phyloP scores from a whole-genome alignment of 1,140 invertebrate genomes.

The Brachionus paranguensis region DNA sequence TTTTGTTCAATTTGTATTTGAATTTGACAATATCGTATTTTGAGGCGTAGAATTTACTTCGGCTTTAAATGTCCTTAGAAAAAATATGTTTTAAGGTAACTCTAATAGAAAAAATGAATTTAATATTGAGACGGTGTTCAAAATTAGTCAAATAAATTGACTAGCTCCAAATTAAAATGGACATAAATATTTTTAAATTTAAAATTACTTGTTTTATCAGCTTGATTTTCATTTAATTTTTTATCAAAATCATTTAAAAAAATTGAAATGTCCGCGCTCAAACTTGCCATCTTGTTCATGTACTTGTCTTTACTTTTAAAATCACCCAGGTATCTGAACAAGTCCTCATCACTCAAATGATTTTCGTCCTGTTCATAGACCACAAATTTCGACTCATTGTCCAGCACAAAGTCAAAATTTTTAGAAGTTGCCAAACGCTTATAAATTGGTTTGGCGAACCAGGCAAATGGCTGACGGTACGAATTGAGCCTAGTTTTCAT shows the following conservation, averaged over 20 bases:
- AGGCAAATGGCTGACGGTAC: slow-evolving; percentile 17
- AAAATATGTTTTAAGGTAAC: too few species aligned
- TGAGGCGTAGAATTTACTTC: too few species aligned
- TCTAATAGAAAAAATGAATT: too few species aligned
- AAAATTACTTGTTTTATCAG: neutral
- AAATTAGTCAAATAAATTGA: neutral
- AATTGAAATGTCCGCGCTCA: neutral
- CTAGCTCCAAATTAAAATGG: neutral
- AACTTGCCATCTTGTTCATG: neutral
- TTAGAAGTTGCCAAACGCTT: neutral
- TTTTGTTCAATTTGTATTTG: too few species aligned
- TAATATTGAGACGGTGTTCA: too few species aligned
- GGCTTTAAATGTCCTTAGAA: too few species aligned
- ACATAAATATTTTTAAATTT: neutral
- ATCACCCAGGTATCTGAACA: neutral
- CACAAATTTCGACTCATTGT: slow-evolving; percentile 31
- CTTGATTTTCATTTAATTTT: neutral
- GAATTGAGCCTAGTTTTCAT: slow-evolving; percentile 23
- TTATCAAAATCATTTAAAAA: neutral
- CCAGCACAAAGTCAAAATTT: neutral
- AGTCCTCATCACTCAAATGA: slow-evolving; percentile 34
- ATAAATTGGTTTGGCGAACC: slow-evolving; percentile 19
- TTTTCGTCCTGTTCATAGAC: slow-evolving; percentile 21
- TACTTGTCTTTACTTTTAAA: slow-evolving; percentile 29
- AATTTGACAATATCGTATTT: too few species aligned